phyloP scores from a whole-genome alignment of 2,888 invertebrate genomes.

The Epirrita christyi region DNA sequence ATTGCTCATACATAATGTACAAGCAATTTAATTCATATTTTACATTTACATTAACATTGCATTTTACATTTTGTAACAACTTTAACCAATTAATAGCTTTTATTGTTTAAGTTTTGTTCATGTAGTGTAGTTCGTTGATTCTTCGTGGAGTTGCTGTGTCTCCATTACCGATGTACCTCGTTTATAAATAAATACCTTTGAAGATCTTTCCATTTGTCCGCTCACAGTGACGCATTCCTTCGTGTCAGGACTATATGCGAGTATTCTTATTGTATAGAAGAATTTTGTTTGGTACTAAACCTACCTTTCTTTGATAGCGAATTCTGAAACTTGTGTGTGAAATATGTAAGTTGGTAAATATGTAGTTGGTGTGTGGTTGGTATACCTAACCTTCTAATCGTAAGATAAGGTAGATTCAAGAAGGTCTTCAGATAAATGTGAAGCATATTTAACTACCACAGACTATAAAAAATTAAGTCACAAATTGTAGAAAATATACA shows the following conservation, averaged over 20 bases:
- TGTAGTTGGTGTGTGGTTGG: no score
- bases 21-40: no score
- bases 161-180: slow-evolving; percentile 3
- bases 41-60: no score
- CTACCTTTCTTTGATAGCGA: neutral
- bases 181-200: slow-evolving; percentile 21
- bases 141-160: slow-evolving; percentile 10
- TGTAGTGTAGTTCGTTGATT: slow-evolving; percentile 12
- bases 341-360: no score
- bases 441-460: neutral
- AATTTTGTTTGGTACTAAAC: slow-evolving; percentile 4
- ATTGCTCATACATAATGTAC: slow-evolving; percentile 7
- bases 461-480: neutral
- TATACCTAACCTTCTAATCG: no score
- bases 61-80: no score
- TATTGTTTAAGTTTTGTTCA: neutral
- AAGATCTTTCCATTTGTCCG: slow-evolving; percentile 15
- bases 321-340: no score
- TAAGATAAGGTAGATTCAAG: no score
- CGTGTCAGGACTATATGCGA: slow-evolving; percentile 12
- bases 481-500: neutral
- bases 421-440: neutral
- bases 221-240: slow-evolving; percentile 18
- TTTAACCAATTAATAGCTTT: no score
- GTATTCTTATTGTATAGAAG: slow-evolving; percentile 24